A percentile compares a stretch with the other conserved stretches of the same genome.
Conservation (phyloP, 2,797 vertebrate species). For the Chrosomus eos region DNA sequence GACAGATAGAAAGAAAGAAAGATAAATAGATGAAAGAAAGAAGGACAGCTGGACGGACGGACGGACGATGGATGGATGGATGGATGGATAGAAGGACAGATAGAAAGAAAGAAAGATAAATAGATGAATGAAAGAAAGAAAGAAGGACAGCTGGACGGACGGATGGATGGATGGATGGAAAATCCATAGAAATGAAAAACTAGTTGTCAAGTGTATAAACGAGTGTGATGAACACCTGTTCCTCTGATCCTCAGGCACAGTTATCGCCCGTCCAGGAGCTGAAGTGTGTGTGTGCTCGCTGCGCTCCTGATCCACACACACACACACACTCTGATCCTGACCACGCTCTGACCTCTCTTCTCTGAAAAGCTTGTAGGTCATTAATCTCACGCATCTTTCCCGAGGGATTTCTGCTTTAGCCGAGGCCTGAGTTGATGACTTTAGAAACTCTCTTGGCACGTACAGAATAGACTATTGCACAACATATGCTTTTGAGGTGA, state of each 20-base stretch:
- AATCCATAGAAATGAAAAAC: slow-evolving; percentile 24
- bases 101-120: background rate
- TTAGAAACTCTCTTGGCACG: background rate
- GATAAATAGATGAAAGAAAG: background rate
- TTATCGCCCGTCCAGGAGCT: slow-evolving; percentile 61
- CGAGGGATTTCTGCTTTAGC: slow-evolving; percentile 12
- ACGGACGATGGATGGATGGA: too few species aligned
- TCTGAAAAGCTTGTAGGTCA: slow-evolving; percentile 41
- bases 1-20: background rate
- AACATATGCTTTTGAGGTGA: background rate
- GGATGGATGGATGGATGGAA: background rate
- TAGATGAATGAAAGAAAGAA: background rate
- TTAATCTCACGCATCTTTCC: slow-evolving; percentile 31
- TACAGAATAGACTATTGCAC: background rate
- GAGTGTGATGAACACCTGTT: slow-evolving; percentile 58
- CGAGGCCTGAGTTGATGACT: slow-evolving; percentile 17
- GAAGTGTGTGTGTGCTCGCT: slow-evolving; percentile 59
- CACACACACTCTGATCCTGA: too few species aligned
- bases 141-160: background rate
- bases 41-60: too few species aligned
- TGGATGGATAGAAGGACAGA: too few species aligned
- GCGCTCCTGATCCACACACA: slow-evolving; percentile 69
- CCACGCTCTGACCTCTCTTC: slow-evolving; percentile 25
- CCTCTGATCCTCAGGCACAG: slow-evolving; percentile 66
- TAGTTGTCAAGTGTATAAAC: fast-evolving